phyloP scores from a whole-genome alignment of 2,113 vertebrate species.

The Ursus arctos region DNA sequence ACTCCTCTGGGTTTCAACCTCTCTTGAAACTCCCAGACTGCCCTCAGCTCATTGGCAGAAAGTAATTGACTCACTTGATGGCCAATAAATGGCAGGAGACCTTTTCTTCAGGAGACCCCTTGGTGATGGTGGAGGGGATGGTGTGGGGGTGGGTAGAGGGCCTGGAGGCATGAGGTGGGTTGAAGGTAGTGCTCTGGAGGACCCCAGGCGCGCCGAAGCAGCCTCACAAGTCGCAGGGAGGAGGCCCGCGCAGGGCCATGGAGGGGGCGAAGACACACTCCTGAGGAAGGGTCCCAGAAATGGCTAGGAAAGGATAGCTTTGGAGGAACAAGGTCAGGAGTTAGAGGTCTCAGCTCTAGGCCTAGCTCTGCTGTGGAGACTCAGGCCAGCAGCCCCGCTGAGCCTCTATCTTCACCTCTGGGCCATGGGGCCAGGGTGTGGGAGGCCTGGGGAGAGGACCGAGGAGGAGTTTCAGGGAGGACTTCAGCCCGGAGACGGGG shows the following conservation, averaged over 20 bases:
- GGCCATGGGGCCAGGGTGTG: background rate
- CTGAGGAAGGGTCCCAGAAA: background rate
- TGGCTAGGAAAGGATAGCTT: background rate
- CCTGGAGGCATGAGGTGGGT: background rate
- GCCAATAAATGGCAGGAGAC: background rate
- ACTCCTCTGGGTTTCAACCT: background rate
- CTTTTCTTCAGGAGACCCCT: background rate
- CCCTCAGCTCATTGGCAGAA: background rate
- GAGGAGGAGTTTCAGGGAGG: background rate
- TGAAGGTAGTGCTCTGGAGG: background rate
- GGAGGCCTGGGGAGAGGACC: too few species aligned
- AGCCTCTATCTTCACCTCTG: background rate
- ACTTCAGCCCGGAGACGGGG: fast-evolving
- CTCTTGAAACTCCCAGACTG: background rate
- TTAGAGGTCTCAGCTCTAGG: background rate
- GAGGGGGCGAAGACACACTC: background rate
- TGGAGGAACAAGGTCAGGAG: background rate
- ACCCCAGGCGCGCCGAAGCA: background rate
- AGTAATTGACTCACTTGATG: background rate
- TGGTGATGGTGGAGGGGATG: background rate
- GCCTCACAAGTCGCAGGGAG: background rate
- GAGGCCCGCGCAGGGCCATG: fast-evolving
- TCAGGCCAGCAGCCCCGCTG: background rate
- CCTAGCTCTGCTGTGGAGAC: fast-evolving
- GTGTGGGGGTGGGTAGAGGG: background rate